Conservation (phyloP, 2,888 invertebrate genomes). For the Hedya salicella region DNA sequence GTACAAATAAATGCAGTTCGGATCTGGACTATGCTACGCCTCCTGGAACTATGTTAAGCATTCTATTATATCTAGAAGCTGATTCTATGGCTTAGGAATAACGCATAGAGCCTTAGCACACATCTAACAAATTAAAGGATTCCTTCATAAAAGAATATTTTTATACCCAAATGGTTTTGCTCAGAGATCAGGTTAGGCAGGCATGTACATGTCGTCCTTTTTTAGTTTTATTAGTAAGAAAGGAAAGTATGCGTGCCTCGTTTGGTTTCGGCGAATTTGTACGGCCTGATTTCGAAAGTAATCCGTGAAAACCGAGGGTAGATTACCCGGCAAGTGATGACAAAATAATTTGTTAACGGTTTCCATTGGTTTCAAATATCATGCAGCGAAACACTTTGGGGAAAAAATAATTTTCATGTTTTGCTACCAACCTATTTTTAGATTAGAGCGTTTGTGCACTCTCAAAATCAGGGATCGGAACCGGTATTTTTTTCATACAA, state of each 20-base stretch:
- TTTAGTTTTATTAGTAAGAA: not conserved
- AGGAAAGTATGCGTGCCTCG: not conserved
- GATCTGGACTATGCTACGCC: conserved; percentile 73
- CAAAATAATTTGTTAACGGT: no score
- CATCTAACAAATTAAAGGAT: no score
- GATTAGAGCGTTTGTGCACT: no score
- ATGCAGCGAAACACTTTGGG: no score
- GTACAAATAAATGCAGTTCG: conserved; percentile 76
- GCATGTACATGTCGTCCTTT: not conserved
- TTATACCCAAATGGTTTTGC: not conserved
- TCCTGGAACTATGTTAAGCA: conserved; percentile 51
- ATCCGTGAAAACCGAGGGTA: no score
- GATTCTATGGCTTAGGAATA: conserved; percentile 64
- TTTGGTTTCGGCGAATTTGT: not conserved
- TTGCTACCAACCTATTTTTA: no score
- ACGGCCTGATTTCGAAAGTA: not conserved
- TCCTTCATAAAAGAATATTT: no score
- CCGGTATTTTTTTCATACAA: no score
- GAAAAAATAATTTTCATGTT: no score
- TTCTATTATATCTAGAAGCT: conserved; percentile 65
- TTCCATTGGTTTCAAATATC: no score
- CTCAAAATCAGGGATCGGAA: no score
- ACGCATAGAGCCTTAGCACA: not conserved
- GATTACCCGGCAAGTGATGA: no score
- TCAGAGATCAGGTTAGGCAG: not conserved